Conservation (phyloP, 2,797 vertebrate species). For the Spinus olivaceus region DNA sequence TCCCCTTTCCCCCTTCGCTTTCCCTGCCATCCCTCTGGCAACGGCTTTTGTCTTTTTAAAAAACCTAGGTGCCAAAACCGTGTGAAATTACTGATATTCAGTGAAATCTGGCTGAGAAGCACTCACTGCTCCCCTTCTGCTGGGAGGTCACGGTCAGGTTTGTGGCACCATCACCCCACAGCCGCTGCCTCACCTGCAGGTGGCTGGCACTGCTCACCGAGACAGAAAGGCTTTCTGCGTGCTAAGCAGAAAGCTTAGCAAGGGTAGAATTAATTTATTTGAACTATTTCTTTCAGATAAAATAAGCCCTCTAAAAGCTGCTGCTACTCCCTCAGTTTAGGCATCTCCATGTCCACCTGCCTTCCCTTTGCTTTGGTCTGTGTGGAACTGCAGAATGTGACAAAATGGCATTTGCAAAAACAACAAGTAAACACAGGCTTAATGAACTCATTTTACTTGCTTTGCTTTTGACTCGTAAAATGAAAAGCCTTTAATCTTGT, state of each 20-base stretch:
- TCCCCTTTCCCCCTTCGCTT: background rate
- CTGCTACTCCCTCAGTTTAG: background rate
- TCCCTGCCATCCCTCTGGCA: background rate
- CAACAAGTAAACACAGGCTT: background rate
- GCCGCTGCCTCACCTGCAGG: background rate
- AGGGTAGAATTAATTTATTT: background rate
- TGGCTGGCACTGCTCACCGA: background rate
- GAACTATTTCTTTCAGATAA: background rate
- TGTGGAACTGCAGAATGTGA: background rate
- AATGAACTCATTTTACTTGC: background rate
- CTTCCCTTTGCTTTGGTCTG: background rate
- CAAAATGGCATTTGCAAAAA: background rate
- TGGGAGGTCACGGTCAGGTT: rapidly evolving
- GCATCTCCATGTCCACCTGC: background rate
- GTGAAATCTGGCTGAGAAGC: background rate
- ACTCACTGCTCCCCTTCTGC: rapidly evolving
- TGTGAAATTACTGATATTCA: rapidly evolving
- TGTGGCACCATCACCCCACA: background rate
- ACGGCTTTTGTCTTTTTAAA: background rate
- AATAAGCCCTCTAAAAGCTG: background rate
- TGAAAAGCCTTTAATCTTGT: background rate
- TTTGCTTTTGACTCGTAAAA: background rate
- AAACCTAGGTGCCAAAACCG: background rate
- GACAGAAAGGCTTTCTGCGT: background rate
- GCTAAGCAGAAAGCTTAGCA: too few relatives aligned